Percentiles rank a stretch among this genome's conserved stretches.
Conservation (phyloP, 2,888 invertebrate genomes). For the Machimus rusticus region DNA sequence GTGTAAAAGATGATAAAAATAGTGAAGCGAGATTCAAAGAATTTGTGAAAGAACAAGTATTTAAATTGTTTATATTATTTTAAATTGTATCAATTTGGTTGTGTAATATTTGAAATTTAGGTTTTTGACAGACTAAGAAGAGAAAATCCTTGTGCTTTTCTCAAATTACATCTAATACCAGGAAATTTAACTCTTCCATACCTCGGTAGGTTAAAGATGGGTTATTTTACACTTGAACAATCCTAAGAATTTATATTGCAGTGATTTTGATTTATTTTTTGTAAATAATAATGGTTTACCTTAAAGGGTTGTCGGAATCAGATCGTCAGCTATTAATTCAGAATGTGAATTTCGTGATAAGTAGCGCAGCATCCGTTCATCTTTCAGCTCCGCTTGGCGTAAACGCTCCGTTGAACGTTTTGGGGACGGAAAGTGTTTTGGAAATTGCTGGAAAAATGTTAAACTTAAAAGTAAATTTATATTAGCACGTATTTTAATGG, state of each 20-base stretch:
- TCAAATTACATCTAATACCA: not conserved
- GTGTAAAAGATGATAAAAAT: not conserved
- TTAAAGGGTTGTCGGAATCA: not conserved
- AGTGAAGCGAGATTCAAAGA: not conserved
- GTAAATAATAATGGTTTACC: not conserved
- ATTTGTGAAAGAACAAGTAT: not conserved
- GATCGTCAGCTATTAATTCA: conserved; percentile 67
- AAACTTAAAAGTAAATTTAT: conserved; percentile 68
- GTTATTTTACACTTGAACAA: not conserved
- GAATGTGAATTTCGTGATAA: conserved; percentile 82
- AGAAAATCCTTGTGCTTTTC: not conserved
- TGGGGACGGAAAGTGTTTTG: conserved; percentile 81
- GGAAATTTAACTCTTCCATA: not conserved
- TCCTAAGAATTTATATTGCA: too few relatives aligned
- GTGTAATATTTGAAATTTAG: not conserved
- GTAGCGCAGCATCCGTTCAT: conserved; percentile 90
- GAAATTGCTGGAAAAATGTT: conserved; percentile 81
- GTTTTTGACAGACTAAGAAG: not conserved
- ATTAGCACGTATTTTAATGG: not conserved
- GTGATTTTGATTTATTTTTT: not conserved
- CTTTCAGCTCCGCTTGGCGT: conserved; percentile 87
- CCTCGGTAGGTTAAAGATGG: not conserved
- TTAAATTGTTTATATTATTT: not conserved
- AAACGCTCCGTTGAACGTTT: conserved; percentile 62
- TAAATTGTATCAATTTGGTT: not conserved